phyloP scores from a whole-genome alignment of 2,797 vertebrate species.

The Acanthopagrus latus region DNA sequence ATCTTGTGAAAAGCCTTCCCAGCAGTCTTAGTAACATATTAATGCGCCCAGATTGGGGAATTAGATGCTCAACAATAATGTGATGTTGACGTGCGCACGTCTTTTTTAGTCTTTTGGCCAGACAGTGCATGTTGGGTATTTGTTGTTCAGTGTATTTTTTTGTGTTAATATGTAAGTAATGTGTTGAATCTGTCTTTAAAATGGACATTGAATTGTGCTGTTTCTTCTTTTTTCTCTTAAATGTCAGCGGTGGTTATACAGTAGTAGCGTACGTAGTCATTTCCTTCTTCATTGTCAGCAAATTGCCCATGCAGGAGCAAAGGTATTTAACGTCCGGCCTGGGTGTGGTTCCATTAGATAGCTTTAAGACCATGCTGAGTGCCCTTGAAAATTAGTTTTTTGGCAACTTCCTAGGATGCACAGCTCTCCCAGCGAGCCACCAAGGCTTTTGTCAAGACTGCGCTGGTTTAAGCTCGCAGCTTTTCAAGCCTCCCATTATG shows the following conservation, averaged over 20 bases:
- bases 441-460: conserved; percentile 83
- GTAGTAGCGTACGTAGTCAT: conserved; percentile 18
- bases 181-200: conserved; percentile 3
- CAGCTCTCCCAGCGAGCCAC: conserved; percentile 78
- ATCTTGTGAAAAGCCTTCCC: not conserved
- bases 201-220: conserved; percentile 20
- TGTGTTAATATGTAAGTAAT: not conserved
- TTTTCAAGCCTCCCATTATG: conserved; percentile 86
- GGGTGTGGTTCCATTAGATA: conserved; percentile 76
- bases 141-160: not conserved
- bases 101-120: not conserved
- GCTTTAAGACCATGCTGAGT: conserved; percentile 82
- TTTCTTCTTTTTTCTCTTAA: conserved; percentile 20
- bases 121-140: not conserved
- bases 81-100: not conserved
- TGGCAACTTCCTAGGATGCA: conserved; percentile 81
- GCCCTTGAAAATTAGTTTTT: conserved; percentile 86
- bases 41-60: not conserved
- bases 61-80: not conserved
- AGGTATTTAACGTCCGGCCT: conserved; percentile 73
- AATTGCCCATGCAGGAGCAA: conserved; percentile 61
- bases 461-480: conserved; percentile 82
- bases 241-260: conserved; percentile 21
- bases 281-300: conserved; percentile 65
- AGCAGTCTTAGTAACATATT: not conserved